A percentile compares a stretch with the other conserved stretches of the same genome.
phyloP scores from a whole-genome alignment of 2,888 invertebrate species.

The Rotaria socialis region DNA sequence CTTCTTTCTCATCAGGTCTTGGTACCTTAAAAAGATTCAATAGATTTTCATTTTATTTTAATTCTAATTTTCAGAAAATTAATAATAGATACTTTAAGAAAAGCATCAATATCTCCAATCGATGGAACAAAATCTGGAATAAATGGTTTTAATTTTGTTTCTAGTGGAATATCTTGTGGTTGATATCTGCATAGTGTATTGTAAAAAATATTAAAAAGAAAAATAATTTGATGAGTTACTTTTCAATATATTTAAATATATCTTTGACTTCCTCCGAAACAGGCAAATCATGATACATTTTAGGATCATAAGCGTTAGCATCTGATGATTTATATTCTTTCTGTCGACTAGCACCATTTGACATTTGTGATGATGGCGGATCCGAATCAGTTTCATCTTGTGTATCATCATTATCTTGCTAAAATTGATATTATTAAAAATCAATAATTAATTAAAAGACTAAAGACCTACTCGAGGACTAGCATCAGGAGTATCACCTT shows the following conservation, averaged over 20 bases:
- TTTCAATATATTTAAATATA: slow-evolving; percentile 82
- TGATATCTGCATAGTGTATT: slow-evolving; percentile 69
- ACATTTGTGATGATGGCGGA: background rate
- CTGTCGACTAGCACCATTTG: background rate
- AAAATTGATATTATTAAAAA: no score
- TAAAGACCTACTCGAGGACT: background rate
- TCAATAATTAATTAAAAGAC: background rate
- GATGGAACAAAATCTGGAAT: slow-evolving; percentile 94
- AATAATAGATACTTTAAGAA: slow-evolving; percentile 72
- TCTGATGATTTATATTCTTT: background rate
- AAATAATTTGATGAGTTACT: slow-evolving; percentile 62
- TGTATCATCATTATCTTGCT: slow-evolving; percentile 11
- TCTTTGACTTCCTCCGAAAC: slow-evolving; percentile 81
- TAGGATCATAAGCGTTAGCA: slow-evolving; percentile 68
- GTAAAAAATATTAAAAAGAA: background rate
- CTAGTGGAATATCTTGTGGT: slow-evolving; percentile 82
- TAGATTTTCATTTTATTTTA: no score
- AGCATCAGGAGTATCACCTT: background rate
- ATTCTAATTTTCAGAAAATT: no score
- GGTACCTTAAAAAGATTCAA: slow-evolving; percentile 55
- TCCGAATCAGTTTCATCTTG: slow-evolving; percentile 20
- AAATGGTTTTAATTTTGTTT: slow-evolving; percentile 84
- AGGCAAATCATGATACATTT: slow-evolving; percentile 75
- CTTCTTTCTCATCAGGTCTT: slow-evolving; percentile 70
- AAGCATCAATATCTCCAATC: slow-evolving; percentile 96